These are phyloP conservation scores for Diaprepes abbreviatus DNA, from an alignment of 2,888 invertebrate species.

Conservation along the genomic window DNA sequence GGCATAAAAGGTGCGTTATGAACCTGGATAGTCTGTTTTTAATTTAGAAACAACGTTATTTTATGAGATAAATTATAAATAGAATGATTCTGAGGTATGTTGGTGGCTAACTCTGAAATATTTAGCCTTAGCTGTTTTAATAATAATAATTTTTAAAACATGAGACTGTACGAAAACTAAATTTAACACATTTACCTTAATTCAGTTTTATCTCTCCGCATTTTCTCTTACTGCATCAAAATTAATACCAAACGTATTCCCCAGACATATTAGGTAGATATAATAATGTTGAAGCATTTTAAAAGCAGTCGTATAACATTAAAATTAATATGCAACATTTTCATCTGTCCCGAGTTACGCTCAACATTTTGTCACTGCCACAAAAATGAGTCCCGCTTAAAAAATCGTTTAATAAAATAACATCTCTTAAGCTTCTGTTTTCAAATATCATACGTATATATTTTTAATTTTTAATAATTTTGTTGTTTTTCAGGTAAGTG, in stretches of 20 bases:
- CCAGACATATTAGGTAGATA: conserved; percentile 34
- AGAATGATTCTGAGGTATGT: too few relatives aligned
- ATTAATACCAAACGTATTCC: conserved; percentile 32
- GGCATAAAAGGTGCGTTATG: too few relatives aligned
- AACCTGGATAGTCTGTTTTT: too few relatives aligned
- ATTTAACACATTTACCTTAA: conserved; percentile 23
- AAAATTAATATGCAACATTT: conserved; percentile 44
- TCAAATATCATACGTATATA: too few relatives aligned
- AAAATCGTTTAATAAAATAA: conserved; percentile 2
- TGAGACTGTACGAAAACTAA: conserved; percentile 5
- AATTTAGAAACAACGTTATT: too few relatives aligned
- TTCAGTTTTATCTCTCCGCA: conserved; percentile 17
- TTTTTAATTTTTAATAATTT: too few relatives aligned
- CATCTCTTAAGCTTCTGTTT: not conserved
- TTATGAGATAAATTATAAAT: too few relatives aligned
- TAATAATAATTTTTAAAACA: too few relatives aligned
- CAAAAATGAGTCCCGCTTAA: conserved; percentile 10
- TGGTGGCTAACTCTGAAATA: too few relatives aligned
- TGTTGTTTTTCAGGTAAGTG: too few relatives aligned
- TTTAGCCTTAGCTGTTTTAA: too few relatives aligned
- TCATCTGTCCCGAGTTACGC: conserved; percentile 35
- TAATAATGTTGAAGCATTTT: conserved; percentile 40
- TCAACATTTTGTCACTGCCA: conserved; percentile 29
- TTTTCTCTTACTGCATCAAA: conserved; percentile 22
- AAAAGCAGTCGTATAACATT: conserved; percentile 43